Evolutionary conservation across 1,140 invertebrate species (phyloP).

Genomic region (Calephelis virginiensis): DNA sequence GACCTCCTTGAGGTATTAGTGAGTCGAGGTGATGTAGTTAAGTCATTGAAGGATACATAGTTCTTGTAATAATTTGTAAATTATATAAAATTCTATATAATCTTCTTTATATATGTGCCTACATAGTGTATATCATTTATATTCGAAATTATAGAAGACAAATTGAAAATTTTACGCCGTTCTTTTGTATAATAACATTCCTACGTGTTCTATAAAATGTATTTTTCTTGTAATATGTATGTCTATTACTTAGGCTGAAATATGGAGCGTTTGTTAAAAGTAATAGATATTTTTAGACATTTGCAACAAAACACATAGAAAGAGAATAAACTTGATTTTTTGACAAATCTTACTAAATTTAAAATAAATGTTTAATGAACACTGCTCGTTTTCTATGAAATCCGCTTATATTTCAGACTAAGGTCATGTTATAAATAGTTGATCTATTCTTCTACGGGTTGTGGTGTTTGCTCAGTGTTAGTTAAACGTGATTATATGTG

Average conservation of each 20-base stretch:
- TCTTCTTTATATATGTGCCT: constrained; percentile 12
- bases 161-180: constrained; percentile 8
- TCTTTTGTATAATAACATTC: neutral
- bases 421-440: neutral
- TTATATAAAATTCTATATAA: neutral
- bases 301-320: neutral
- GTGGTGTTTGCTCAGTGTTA: constrained; percentile 62
- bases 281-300: no score
- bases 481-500: constrained; percentile 29
- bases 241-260: neutral
- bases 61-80: constrained; percentile 21
- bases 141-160: constrained; percentile 8
- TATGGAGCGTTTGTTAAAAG: neutral
- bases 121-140: constrained; percentile 8
- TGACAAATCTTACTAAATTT: neutral
- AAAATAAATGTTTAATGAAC: no score
- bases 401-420: constrained; percentile 14
- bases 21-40: constrained; percentile 25
- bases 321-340: neutral
- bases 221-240: constrained; percentile 1
- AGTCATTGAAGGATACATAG: constrained; percentile 17
- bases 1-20: neutral
- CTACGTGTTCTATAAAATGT: constrained; percentile 1
- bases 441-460: constrained; percentile 48
- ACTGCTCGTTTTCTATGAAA: no score